Evolutionary conservation across 2,888 invertebrate genomes (phyloP).

Genomic region (Pristionchus mayeri): DNA sequence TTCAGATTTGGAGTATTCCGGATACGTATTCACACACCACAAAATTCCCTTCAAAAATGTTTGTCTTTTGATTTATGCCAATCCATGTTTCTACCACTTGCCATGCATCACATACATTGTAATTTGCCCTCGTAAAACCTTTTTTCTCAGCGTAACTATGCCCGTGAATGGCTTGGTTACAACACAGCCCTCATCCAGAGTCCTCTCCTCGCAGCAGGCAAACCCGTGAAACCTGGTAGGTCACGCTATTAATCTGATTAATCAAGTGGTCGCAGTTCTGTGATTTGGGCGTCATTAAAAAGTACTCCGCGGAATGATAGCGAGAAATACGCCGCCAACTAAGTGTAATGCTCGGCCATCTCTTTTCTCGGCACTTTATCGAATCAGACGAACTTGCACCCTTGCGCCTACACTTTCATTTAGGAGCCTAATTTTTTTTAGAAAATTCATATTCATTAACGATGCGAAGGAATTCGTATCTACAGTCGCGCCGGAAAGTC

Average conservation of each 20-base stretch:
- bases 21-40: constrained; percentile 41
- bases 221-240: constrained; percentile 48
- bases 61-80: background rate
- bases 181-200: constrained; percentile 45
- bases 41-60: constrained; percentile 42
- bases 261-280: background rate
- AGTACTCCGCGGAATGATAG: background rate
- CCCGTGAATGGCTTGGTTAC: constrained; percentile 43
- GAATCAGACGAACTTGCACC: background rate
- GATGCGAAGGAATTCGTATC: too few species aligned
- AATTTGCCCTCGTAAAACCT: too few species aligned
- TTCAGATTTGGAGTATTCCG: constrained; percentile 30
- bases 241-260: background rate
- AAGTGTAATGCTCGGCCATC: background rate
- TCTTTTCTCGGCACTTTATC: background rate
- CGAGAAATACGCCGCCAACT: background rate
- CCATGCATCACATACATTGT: too few species aligned
- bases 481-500: too few species aligned
- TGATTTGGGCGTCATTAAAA: background rate
- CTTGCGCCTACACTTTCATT: background rate
- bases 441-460: too few species aligned
- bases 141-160: constrained; percentile 10
- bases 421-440: background rate
- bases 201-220: constrained; percentile 41
- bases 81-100: too few species aligned